These are phyloP conservation scores for Dendrolimus pini DNA, from an alignment of 2,888 invertebrate species.

Conservation along the genomic window DNA sequence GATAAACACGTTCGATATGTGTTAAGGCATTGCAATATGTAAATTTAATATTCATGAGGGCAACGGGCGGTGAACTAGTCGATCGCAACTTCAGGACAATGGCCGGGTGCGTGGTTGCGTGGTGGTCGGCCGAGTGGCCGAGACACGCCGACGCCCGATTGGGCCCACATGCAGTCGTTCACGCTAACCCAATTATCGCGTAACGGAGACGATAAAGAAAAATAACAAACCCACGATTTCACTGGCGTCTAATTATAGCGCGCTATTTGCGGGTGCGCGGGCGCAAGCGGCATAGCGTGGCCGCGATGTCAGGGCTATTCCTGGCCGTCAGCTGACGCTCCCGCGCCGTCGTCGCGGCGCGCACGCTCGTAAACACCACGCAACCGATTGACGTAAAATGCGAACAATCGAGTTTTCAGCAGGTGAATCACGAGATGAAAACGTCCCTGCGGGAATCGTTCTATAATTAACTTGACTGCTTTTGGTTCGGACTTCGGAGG, in stretches of 20 bases:
- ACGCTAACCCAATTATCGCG: slow-evolving; percentile 75
- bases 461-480: slow-evolving; percentile 72
- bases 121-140: slow-evolving; percentile 37
- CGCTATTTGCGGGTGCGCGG: slow-evolving; percentile 73
- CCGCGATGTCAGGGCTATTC: slow-evolving; percentile 75
- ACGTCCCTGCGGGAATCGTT: slow-evolving; percentile 63
- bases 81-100: slow-evolving; percentile 39
- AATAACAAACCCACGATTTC: slow-evolving; percentile 78
- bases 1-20: not conserved
- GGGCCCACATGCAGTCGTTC: slow-evolving; percentile 69
- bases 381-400: slow-evolving; percentile 72
- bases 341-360: slow-evolving; percentile 38
- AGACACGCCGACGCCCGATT: slow-evolving; percentile 72
- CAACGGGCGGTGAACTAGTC: slow-evolving; percentile 16
- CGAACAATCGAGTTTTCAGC: slow-evolving; percentile 74
- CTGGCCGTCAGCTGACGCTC: slow-evolving; percentile 73
- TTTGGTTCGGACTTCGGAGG: slow-evolving; percentile 73
- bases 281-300: slow-evolving; percentile 73
- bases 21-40: not conserved
- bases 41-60: slow-evolving; percentile 5
- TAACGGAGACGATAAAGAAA: slow-evolving; percentile 76
- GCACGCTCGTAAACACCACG: slow-evolving; percentile 69
- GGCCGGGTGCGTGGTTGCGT: slow-evolving; percentile 29
- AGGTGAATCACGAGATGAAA: slow-evolving; percentile 74
- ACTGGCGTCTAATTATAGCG: slow-evolving; percentile 72